These are phyloP conservation scores for Beroe ovata DNA, from an alignment of 37 sponge, comb jelly and placozoan genomes.

Conservation along the genomic window DNA sequence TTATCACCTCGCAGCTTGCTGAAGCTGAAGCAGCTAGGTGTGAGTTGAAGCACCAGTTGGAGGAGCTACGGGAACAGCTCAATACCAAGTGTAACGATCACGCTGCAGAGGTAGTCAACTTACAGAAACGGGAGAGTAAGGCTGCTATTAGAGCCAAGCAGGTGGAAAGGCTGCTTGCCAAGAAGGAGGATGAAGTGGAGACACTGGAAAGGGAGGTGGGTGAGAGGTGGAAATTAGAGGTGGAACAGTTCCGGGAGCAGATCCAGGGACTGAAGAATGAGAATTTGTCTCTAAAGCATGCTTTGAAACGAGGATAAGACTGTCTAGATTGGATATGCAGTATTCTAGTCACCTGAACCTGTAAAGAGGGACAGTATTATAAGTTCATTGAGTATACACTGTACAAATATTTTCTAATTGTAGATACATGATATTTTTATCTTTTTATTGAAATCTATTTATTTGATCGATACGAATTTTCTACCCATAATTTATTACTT, in stretches of 20 bases:
- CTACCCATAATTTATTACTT: too few relatives aligned
- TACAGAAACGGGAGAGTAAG: slow-evolving; percentile 64
- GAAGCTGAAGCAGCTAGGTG: slow-evolving; percentile 24
- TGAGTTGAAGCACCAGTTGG: slow-evolving; percentile 9
- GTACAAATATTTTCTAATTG: too few relatives aligned
- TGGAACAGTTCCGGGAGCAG: slow-evolving; percentile 9
- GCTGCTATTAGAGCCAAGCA: slow-evolving; percentile 58
- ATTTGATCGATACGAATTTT: too few relatives aligned
- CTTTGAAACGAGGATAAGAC: neutral
- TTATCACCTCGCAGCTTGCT: slow-evolving; percentile 29
- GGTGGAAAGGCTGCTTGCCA: slow-evolving; percentile 2
- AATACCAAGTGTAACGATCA: neutral
- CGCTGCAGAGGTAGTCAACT: neutral
- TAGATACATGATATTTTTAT: too few relatives aligned
- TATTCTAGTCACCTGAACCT: too few relatives aligned
- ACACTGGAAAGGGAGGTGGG: neutral
- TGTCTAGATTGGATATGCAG: too few relatives aligned
- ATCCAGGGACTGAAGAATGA: neutral
- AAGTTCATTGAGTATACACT: too few relatives aligned
- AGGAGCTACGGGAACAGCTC: neutral
- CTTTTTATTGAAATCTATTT: too few relatives aligned
- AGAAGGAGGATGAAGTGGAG: slow-evolving; percentile 56
- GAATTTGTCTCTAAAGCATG: slow-evolving; percentile 1
- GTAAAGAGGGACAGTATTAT: too few relatives aligned
- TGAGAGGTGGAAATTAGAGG: slow-evolving; percentile 28